phyloP scores from a whole-genome alignment of 2,888 invertebrate genomes.

The Dione juno region DNA sequence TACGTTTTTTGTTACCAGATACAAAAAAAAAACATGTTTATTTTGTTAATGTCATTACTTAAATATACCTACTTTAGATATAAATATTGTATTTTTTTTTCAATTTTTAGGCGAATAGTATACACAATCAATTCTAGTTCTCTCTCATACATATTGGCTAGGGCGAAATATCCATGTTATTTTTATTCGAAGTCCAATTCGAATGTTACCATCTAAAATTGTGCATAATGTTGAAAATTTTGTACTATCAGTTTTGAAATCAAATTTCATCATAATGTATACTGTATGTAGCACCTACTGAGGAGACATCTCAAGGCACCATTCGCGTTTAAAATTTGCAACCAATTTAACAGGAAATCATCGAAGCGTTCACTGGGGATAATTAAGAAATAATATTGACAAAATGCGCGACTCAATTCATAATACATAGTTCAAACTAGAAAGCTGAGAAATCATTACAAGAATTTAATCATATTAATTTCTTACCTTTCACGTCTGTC shows the following conservation, averaged over 20 bases:
- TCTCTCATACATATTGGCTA: conserved; percentile 71
- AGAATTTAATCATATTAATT: conserved; percentile 1
- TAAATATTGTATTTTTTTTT: neutral
- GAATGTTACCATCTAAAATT: conserved; percentile 15
- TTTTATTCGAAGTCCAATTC: conserved; percentile 19
- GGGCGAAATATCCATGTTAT: conserved; percentile 20
- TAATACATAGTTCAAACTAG: too few species aligned
- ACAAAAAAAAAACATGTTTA: neutral
- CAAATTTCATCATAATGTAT: conserved; percentile 43
- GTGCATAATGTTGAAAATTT: conserved; percentile 34
- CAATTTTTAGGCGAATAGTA: conserved; percentile 20
- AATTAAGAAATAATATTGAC: neutral
- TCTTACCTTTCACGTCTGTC: neutral
- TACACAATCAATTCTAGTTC: conserved; percentile 52
- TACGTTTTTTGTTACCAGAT: neutral
- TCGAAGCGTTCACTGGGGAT: neutral
- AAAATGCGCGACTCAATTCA: neutral
- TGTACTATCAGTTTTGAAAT: conserved; percentile 42
- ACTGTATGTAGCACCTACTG: conserved; percentile 46
- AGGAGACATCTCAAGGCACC: conserved; percentile 45
- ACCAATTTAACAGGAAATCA: conserved; percentile 4
- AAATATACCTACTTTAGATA: neutral
- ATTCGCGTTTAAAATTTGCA: conserved; percentile 21
- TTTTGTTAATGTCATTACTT: too few species aligned
- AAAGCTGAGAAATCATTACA: neutral